Conservation (phyloP, 1,140 invertebrate species). For the Palaemon carinicauda region DNA sequence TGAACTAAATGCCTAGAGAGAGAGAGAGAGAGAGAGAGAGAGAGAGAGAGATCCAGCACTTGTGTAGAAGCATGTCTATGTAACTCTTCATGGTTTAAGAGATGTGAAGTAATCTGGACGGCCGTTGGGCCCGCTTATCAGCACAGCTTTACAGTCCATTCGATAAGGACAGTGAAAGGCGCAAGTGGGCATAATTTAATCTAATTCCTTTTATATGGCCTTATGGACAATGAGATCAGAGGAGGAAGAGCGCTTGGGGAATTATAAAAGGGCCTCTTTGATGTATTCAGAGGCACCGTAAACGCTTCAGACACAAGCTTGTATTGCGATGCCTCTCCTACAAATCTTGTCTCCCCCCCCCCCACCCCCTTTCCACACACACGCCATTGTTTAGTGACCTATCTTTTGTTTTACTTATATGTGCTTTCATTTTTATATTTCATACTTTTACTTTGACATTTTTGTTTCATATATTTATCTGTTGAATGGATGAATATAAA, state of each 20-base stretch:
- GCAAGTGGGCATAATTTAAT: constrained; percentile 34
- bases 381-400: too few relatives aligned
- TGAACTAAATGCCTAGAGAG: neutral
- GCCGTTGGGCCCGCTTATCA: neutral
- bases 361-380: too few relatives aligned
- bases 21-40: neutral
- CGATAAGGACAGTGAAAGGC: constrained; percentile 25
- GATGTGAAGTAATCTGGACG: neutral
- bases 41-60: neutral
- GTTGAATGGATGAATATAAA: too few relatives aligned
- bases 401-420: too few relatives aligned
- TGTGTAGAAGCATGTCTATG: neutral
- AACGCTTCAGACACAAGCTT: neutral
- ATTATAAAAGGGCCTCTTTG: constrained; percentile 16
- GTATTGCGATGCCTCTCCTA: neutral
- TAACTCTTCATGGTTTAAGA: neutral
- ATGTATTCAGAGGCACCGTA: neutral
- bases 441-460: too few relatives aligned
- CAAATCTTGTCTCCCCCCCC: too few relatives aligned
- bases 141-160: neutral
- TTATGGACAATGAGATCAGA: constrained; percentile 31
- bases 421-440: too few relatives aligned
- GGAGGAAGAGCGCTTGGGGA: constrained; percentile 6
- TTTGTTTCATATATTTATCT: too few relatives aligned
- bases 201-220: constrained; percentile 26